Percentiles rank a stretch among this genome's conserved stretches.
Conservation (phyloP, 2,113 vertebrate species). For the Muntiacus reevesi region DNA sequence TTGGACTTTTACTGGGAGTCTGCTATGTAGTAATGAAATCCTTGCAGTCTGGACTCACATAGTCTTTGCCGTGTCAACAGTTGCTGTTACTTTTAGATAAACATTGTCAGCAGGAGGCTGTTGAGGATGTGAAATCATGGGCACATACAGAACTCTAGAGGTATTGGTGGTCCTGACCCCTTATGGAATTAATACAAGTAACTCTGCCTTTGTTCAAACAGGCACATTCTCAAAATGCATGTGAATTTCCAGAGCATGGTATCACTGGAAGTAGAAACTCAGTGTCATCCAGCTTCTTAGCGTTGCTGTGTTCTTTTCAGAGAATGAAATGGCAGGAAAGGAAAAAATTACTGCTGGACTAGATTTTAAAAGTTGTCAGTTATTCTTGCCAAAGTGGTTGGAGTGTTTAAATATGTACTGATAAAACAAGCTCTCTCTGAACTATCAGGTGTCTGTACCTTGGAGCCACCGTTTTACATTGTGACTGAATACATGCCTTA, state of each 20-base stretch:
- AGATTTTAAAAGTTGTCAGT: neutral
- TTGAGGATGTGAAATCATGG: neutral
- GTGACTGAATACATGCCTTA: conserved; percentile 99
- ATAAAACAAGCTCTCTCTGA: neutral
- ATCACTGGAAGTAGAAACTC: neutral
- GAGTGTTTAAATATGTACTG: neutral
- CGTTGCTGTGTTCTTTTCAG: neutral
- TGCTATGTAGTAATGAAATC: neutral
- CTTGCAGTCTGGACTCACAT: neutral
- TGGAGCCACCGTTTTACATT: conserved; percentile 98
- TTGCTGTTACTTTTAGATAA: neutral
- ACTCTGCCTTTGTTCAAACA: conserved; percentile 33
- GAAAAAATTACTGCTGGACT: neutral
- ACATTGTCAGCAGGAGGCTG: neutral
- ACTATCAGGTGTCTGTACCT: conserved; percentile 92
- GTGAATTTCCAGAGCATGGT: neutral
- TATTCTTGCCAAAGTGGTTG: neutral
- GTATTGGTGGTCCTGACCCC: neutral
- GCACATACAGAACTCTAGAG: neutral
- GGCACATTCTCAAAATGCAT: neutral
- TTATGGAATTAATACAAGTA: conserved; percentile 22
- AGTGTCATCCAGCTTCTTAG: neutral
- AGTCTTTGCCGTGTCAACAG: neutral
- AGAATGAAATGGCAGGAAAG: neutral
- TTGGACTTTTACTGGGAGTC: neutral